phyloP scores from a whole-genome alignment of 2,113 vertebrate genomes.

The Periophthalmus modestus region DNA sequence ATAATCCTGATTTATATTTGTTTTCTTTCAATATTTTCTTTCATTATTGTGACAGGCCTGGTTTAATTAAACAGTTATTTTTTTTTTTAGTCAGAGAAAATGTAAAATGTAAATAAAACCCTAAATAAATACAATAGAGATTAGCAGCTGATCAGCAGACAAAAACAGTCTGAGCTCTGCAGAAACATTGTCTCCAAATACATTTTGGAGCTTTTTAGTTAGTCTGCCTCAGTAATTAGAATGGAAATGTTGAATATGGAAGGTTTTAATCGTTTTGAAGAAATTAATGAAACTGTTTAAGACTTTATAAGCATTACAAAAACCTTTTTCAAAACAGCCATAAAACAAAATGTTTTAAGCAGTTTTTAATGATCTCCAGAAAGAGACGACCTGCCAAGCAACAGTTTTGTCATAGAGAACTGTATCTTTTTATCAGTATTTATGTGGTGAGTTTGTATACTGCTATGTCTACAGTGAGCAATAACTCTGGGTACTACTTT shows the following conservation, averaged over 20 bases:
- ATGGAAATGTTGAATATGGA: neutral
- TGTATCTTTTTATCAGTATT: too few relatives aligned
- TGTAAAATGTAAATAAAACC: neutral
- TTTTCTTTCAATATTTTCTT: too few relatives aligned
- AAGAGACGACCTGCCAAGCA: neutral
- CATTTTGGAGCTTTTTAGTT: neutral
- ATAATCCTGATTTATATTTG: too few relatives aligned
- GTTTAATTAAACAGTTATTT: slow-evolving; percentile 13
- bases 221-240: neutral
- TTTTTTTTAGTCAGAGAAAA: neutral
- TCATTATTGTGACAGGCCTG: neutral
- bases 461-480: too few relatives aligned
- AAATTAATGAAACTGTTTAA: neutral
- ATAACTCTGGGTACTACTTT: too few relatives aligned
- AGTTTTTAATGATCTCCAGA: neutral
- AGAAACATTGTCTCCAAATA: neutral
- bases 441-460: too few relatives aligned
- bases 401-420: neutral
- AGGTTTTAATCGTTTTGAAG: neutral
- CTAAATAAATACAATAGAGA: neutral
- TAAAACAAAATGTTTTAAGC: too few relatives aligned
- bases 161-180: neutral
- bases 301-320: neutral
- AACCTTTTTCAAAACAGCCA: neutral
- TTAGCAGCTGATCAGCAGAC: neutral